Base-by-base conservation (phyloP, 2,113 vertebrate genomes). In the Hypanus sabinus region DNA sequence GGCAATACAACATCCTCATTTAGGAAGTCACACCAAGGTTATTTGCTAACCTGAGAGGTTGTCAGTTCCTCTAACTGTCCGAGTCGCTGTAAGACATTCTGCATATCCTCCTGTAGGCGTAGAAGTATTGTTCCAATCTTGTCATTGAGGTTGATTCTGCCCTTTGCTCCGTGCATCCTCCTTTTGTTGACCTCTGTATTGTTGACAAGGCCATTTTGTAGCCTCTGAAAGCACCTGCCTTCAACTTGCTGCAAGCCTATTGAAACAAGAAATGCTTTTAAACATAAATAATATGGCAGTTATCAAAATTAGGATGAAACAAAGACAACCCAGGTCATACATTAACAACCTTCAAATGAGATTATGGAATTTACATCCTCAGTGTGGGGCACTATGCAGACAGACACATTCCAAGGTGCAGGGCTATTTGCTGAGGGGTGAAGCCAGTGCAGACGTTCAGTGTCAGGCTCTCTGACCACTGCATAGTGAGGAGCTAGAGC, bases 401-500 rank as follows among this genome's bases (percentile, higher is more conserved):
- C 46, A 46, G 46, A 46, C 46, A 46, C 46, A 46, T 46, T 65
- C 9, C 62, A 65, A 65, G 62, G 62, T 9, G 62, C 62, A 65
- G 62, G 46, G 46, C 46, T 46, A 46, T 46, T 46, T 14, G 62
- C 62, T 65, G 62, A 65, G 8, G 62, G 62, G 62, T 65, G 62
- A 65, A 65, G 62, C 62, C 5, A 65, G 14, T 65, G 62, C 62
- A 65, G 8, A 14, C 0, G 14, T 14, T 65, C 62, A 65, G 9
- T 65, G 3, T 65, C 14, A 65, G 62, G 14, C 96, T 99, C 98
- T 0, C 97, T 97, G 81, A 99, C 99, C 94, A 98, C 97, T 94
- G 97, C 96, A 93, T 99, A 99, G 14, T 14, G 94, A 99, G 97
- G 0, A 98, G 98, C 95, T 98, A 96, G 12, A 99, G 99, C 96